These are phyloP conservation scores for Dyspetes luteomarginatus DNA, from an alignment of 2,888 invertebrate species.

Conservation along the genomic window DNA sequence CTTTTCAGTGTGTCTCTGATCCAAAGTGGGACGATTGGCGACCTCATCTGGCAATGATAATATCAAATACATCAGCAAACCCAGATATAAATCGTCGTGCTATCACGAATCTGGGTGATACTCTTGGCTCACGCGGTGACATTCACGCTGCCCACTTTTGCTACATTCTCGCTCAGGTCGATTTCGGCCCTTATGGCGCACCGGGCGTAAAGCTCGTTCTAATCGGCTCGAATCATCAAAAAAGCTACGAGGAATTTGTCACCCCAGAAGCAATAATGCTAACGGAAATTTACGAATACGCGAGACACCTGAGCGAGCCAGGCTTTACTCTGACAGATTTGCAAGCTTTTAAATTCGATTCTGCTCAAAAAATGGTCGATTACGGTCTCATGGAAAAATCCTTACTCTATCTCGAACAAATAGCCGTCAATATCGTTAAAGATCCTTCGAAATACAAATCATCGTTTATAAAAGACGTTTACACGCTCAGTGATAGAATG, in stretches of 20 bases:
- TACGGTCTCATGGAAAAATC: conserved; percentile 92
- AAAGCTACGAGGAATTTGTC: conserved; percentile 88
- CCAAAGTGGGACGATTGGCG: conserved; percentile 97
- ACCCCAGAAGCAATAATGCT: conserved; percentile 94
- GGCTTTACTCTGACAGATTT: conserved; percentile 89
- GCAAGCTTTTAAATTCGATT: conserved; percentile 93
- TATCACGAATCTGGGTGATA: conserved; percentile 90
- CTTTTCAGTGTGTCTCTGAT: conserved; percentile 87
- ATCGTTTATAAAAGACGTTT: conserved; percentile 84
- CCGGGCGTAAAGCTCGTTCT: conserved; percentile 89
- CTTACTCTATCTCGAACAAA: conserved; percentile 92
- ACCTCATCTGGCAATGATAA: conserved; percentile 97
- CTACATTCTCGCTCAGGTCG: conserved; percentile 93
- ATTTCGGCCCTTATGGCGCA: conserved; percentile 84
- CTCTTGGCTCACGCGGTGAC: conserved; percentile 90
- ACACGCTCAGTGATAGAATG: conserved; percentile 86
- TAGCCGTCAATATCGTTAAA: conserved; percentile 88
- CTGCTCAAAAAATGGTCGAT: conserved; percentile 91
- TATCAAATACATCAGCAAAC: conserved; percentile 91
- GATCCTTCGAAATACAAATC: conserved; percentile 85
- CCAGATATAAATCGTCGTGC: conserved; percentile 92
- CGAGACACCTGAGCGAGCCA: conserved; percentile 91
- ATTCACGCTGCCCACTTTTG: conserved; percentile 97
- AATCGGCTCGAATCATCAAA: conserved; percentile 89
- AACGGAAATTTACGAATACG: conserved; percentile 98